phyloP scores from a whole-genome alignment of 2,797 vertebrate genomes.

The Lateolabrax maculatus region DNA sequence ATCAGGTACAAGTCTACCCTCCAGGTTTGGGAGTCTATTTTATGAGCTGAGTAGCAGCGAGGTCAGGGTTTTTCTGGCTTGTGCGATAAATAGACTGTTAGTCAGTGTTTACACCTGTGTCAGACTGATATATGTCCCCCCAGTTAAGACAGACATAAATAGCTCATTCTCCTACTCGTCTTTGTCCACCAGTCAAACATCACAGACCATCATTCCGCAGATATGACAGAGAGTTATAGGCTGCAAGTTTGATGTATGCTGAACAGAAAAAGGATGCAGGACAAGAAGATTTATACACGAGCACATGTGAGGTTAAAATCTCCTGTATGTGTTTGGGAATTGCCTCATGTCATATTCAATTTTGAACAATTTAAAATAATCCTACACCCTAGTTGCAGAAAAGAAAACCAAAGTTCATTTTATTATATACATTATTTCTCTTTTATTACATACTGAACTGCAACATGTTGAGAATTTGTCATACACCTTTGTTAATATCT shows the following conservation, averaged over 20 bases:
- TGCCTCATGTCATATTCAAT: neutral
- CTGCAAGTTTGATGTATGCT: conserved; percentile 35
- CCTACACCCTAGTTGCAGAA: neutral
- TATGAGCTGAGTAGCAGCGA: conserved; percentile 49
- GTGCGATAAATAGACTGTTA: conserved; percentile 67
- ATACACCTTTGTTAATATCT: neutral
- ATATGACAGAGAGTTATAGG: conserved; percentile 30
- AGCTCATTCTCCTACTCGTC: conserved; percentile 49
- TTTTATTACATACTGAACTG: neutral
- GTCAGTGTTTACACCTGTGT: conserved; percentile 65
- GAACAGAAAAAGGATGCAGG: conserved; percentile 1
- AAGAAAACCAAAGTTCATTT: neutral
- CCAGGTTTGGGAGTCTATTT: conserved; percentile 54
- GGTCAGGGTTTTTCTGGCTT: conserved; percentile 53
- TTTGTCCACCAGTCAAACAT: conserved; percentile 43
- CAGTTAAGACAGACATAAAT: conserved; percentile 55
- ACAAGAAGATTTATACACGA: conserved; percentile 23
- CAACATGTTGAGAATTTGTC: neutral
- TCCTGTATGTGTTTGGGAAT: neutral
- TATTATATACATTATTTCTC: neutral
- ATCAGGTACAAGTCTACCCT: conserved; percentile 46
- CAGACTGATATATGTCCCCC: conserved; percentile 56
- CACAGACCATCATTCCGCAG: conserved; percentile 35
- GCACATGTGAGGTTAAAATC: neutral
- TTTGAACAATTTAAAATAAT: neutral